These are phyloP conservation scores for Glandiceps talaboti DNA, from an alignment of 53 echinoderm and acorn worm species.

Conservation along the genomic window DNA sequence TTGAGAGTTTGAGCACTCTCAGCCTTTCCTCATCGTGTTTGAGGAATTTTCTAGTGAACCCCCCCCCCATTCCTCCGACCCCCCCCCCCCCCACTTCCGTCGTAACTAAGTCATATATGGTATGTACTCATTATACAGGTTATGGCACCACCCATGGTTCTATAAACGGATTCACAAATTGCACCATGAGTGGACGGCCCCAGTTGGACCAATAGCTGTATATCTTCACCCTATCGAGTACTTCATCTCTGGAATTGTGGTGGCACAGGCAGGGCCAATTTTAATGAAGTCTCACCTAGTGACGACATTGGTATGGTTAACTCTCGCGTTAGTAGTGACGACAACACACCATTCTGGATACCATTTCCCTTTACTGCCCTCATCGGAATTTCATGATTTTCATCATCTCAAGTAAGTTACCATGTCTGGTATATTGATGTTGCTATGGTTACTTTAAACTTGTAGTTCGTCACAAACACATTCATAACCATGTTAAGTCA, in stretches of 20 bases:
- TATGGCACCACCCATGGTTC: background rate
- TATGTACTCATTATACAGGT: no score
- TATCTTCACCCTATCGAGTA: background rate
- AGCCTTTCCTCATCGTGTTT: no score
- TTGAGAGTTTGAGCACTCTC: no score
- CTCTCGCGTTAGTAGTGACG: background rate
- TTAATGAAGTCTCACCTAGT: background rate
- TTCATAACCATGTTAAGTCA: no score
- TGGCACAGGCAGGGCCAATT: background rate
- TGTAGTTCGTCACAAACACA: no score
- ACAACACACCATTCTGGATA: background rate
- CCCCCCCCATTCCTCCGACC: no score
- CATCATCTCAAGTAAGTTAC: background rate
- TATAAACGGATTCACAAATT: background rate
- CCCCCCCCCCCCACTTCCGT: no score
- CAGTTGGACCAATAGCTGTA: background rate
- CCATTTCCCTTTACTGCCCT: background rate
- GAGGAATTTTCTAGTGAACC: no score
- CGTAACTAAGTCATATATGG: no score
- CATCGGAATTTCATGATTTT: background rate
- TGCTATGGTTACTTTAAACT: no score
- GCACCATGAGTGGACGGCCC: background rate
- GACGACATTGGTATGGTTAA: background rate
- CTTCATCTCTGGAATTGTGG: background rate
- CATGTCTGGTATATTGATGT: no score